Conservation (phyloP, 2,888 invertebrate genomes). For the Phytoseiulus persimilis region DNA sequence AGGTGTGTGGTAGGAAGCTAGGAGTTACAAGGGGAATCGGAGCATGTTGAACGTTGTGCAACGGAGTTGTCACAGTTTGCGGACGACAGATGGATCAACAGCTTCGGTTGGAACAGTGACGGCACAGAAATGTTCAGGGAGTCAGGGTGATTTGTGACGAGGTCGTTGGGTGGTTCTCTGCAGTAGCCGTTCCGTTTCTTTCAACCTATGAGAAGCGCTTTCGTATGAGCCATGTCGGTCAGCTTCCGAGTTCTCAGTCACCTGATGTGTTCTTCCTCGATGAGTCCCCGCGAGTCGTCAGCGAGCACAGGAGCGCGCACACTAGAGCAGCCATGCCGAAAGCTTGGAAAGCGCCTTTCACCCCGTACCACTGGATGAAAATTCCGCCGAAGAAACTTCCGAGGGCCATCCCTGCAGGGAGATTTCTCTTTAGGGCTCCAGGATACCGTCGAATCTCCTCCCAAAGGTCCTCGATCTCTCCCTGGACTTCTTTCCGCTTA, state of each 20-base stretch:
- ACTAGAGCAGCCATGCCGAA: not conserved
- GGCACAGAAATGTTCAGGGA: not conserved
- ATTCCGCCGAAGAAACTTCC: constrained; percentile 7
- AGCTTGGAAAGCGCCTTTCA: not conserved
- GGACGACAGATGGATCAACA: not conserved
- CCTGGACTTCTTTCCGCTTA: not conserved
- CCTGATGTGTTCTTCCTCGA: not conserved
- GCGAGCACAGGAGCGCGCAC: constrained; percentile 9
- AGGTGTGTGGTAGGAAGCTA: no score
- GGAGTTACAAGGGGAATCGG: no score
- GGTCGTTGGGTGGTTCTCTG: not conserved
- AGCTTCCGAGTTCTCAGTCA: not conserved
- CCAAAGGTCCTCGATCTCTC: no score
- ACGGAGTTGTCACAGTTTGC: no score
- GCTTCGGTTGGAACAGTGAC: not conserved
- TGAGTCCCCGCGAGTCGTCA: not conserved
- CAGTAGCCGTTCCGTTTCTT: not conserved
- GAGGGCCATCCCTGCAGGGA: not conserved
- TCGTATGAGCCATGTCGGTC: not conserved
- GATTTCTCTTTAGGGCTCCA: not conserved
- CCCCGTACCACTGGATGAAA: not conserved
- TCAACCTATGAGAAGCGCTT: not conserved
- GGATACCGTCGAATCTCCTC: no score
- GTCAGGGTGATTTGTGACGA: not conserved
- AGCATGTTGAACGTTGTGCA: no score